phyloP scores from a whole-genome alignment of 2,888 invertebrate species.

The Lucinisca nassula region DNA sequence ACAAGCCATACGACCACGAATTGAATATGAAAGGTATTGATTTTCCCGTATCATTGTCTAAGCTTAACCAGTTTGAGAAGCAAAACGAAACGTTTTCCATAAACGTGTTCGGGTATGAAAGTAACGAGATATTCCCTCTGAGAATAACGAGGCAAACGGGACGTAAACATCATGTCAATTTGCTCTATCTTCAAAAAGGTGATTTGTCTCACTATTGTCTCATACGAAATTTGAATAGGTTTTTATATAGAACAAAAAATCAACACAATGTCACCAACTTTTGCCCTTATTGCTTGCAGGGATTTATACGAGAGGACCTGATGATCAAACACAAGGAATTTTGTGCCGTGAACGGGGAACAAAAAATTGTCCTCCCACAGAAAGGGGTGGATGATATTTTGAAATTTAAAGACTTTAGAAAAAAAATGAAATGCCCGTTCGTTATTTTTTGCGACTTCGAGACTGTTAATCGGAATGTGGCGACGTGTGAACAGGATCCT shows the following conservation, averaged over 20 bases:
- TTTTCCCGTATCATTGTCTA: conserved; percentile 45
- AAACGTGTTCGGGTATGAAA: conserved; percentile 63
- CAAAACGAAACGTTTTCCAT: conserved; percentile 57
- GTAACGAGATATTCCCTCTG: conserved; percentile 49
- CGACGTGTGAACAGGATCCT: conserved; percentile 11
- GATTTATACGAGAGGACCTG: conserved; percentile 28
- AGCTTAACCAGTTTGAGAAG: conserved; percentile 50
- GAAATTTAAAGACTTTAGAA: conserved; percentile 54
- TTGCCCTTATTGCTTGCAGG: conserved; percentile 62
- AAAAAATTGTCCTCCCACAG: conserved; percentile 52
- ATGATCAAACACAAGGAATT: conserved; percentile 43
- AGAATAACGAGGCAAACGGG: conserved; percentile 39
- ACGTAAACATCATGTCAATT: conserved; percentile 58
- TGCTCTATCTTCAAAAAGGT: conserved; percentile 47
- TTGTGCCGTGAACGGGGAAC: conserved; percentile 47
- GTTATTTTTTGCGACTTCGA: conserved; percentile 64
- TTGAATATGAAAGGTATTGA: conserved; percentile 50
- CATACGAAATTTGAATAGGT: conserved; percentile 58
- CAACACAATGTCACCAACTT: conserved; percentile 5
- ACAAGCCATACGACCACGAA: conserved; percentile 25
- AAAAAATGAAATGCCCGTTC: conserved; percentile 51
- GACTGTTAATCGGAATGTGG: conserved; percentile 32
- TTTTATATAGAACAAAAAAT: conserved; percentile 46
- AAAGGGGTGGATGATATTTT: conserved; percentile 53
- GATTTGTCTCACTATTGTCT: conserved; percentile 58